phyloP scores from a whole-genome alignment of 2,797 vertebrate species.

The Hydrocynus forskahlii region DNA sequence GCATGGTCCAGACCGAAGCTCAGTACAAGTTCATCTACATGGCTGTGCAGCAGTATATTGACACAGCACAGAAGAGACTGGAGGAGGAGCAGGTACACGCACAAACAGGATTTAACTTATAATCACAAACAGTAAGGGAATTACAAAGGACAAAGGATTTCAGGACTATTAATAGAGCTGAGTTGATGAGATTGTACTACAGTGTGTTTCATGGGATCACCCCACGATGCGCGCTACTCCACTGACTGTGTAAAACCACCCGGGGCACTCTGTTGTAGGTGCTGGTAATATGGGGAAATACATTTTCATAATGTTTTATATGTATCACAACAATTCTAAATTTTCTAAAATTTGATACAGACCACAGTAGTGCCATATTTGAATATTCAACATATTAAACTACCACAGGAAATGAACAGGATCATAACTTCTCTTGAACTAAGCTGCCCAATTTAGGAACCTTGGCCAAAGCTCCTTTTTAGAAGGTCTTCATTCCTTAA shows the following conservation, averaged over 20 bases:
- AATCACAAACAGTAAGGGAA: background rate
- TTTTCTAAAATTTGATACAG: too few species aligned
- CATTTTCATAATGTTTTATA: too few species aligned
- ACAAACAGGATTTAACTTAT: background rate
- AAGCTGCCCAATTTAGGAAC: too few species aligned
- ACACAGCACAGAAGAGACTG: constrained; percentile 83
- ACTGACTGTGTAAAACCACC: background rate
- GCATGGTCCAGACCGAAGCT: constrained; percentile 90
- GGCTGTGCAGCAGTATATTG: constrained; percentile 86
- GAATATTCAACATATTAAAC: too few species aligned
- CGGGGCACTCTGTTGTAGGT: background rate
- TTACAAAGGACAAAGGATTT: constrained; percentile 2
- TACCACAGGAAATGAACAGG: too few species aligned
- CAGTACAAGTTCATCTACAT: constrained; percentile 91
- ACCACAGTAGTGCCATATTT: too few species aligned
- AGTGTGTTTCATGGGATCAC: background rate
- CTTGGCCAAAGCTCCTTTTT: too few species aligned
- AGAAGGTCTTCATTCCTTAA: too few species aligned
- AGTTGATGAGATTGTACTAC: background rate
- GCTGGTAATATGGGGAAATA: too few species aligned
- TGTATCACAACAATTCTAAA: too few species aligned
- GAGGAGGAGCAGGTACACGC: constrained; percentile 81
- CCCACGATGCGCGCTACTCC: background rate
- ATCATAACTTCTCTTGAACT: too few species aligned
- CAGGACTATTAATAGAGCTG: background rate